Base-by-base conservation (phyloP, 2,888 invertebrate genomes). In the Resseliella maxima region DNA sequence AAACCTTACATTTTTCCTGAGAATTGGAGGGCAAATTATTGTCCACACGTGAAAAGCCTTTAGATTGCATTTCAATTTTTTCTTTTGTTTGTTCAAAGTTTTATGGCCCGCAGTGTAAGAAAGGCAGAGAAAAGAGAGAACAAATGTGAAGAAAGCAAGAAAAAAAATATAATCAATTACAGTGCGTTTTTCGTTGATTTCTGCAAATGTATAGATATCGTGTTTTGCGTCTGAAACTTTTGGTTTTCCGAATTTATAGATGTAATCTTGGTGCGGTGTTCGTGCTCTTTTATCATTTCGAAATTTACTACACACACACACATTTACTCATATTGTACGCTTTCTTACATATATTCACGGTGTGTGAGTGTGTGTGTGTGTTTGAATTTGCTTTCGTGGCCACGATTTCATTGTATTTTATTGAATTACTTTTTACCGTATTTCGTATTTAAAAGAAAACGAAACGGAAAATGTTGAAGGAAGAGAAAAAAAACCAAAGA, bases 251-350 rank as follows among this genome's bases (percentile, higher is more conserved):
- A 72, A 72, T 31, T 72, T 72, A 72, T 72, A 72, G 72, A 72
- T 72, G 72, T 72, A 72, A 72, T 72, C 72, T 72, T 72, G 72
- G 27, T 72, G 24, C 31, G 72, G 72, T 24, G 59, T 72, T 72
- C 72, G 72, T 72, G 72, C 31, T 72, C 72, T 72, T 72, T 72
- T 72, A 72, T 72, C 72, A 72, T 72, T 72, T 72, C 72, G n/a
- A 72, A 72, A 72, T 72, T 72, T 72, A 72, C 31, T 72, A 15
- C 31, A 72, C 31, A 24, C 27, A 59, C 72, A 72, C 2, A 72
- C 59, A 59, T 24, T 24, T 3, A 59, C 59, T 24, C 5, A 50
- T 21, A n/a, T 59, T 59, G 24, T 24, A 18, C 27, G 24, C 27
- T 18, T n/a, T 59, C 3, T 50, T 50, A 50, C 41, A 41, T 24